A percentile compares a stretch with the other conserved stretches of the same genome.
These are phyloP conservation scores for Nerophis ophidion DNA, from an alignment of 2,113 vertebrate species.

Conservation along the genomic window DNA sequence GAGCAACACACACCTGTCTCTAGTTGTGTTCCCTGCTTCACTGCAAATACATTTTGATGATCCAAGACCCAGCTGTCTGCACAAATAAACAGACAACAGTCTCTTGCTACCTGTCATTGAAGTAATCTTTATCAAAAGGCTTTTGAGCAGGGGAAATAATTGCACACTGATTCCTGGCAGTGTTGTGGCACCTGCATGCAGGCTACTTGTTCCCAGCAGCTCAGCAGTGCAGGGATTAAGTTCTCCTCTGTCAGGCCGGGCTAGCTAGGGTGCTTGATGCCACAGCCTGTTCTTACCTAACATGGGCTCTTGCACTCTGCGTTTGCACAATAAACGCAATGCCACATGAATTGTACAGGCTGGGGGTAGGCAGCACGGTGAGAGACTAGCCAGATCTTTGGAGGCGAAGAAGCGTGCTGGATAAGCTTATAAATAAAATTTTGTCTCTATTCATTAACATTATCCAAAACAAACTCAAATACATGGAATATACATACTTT, in stretches of 20 bases:
- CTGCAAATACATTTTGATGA: slow-evolving; percentile 47
- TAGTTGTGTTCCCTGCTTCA: slow-evolving; percentile 29
- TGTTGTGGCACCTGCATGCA: slow-evolving; percentile 12
- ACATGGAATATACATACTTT: slow-evolving; percentile 6
- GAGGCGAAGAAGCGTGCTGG: background rate
- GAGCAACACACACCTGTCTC: slow-evolving; percentile 45
- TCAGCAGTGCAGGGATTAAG: slow-evolving; percentile 36
- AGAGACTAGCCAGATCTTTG: slow-evolving; percentile 6
- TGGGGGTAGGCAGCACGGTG: background rate
- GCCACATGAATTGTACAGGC: slow-evolving; percentile 44
- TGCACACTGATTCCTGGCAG: slow-evolving; percentile 20
- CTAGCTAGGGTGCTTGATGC: slow-evolving; percentile 42
- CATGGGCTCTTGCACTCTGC: slow-evolving; percentile 45
- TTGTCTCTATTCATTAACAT: slow-evolving; percentile 8
- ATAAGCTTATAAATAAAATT: slow-evolving; percentile 10
- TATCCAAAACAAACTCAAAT: slow-evolving; percentile 6
- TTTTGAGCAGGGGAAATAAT: slow-evolving; percentile 20
- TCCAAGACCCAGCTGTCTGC: slow-evolving; percentile 27
- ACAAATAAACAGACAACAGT: slow-evolving; percentile 5
- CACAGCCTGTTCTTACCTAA: slow-evolving; percentile 63
- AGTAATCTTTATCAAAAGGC: background rate
- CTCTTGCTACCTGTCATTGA: slow-evolving; percentile 14
- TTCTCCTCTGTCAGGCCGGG: slow-evolving; percentile 33
- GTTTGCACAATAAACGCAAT: slow-evolving; percentile 63
- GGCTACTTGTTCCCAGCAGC: slow-evolving; percentile 33